Evolutionary conservation across 2,797 vertebrate species (phyloP).

Genomic region (Prunella strophiata): DNA sequence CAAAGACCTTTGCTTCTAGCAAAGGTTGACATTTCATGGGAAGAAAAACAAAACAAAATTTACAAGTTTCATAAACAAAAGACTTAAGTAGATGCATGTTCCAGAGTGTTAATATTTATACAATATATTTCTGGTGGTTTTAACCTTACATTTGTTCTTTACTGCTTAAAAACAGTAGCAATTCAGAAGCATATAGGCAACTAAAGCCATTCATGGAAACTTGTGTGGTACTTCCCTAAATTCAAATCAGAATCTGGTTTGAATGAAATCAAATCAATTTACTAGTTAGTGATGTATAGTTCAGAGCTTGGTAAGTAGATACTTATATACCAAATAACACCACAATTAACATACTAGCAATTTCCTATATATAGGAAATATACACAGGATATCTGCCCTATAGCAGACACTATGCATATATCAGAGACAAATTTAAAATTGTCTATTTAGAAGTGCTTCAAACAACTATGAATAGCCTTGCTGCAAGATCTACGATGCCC

Average conservation of each 20-base stretch:
- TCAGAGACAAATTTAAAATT: background rate
- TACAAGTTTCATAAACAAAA: background rate
- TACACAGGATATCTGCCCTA: background rate
- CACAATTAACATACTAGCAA: background rate
- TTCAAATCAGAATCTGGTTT: background rate
- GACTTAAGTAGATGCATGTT: background rate
- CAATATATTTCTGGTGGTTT: background rate
- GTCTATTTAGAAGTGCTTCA: background rate
- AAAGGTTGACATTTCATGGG: background rate
- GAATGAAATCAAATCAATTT: background rate
- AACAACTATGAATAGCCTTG: background rate
- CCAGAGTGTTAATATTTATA: background rate
- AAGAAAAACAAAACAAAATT: background rate
- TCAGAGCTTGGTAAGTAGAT: background rate
- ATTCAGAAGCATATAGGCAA: background rate
- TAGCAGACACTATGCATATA: background rate
- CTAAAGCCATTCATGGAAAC: background rate
- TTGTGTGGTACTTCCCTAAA: background rate
- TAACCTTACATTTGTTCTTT: background rate
- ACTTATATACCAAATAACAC: background rate
- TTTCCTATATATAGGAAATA: background rate
- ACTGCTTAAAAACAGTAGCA: background rate
- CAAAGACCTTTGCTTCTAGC: background rate
- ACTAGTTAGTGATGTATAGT: background rate
- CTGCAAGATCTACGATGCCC: background rate